Conservation (phyloP, 2,113 vertebrate species). For the Garra rufa region DNA sequence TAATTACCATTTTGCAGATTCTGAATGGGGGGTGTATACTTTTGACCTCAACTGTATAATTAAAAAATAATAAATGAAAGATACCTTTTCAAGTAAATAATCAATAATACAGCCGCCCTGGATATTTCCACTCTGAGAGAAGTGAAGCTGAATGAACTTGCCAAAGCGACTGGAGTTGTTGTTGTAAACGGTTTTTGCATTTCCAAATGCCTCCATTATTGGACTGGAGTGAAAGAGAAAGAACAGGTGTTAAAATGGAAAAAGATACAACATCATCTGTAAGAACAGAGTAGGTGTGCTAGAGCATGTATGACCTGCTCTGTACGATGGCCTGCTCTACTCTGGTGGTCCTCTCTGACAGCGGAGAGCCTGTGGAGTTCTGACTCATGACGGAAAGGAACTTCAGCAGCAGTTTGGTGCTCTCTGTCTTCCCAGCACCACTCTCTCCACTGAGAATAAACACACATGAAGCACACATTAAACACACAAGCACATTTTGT, state of each 20-base stretch:
- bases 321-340: conserved; percentile 91
- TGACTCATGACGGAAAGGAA: conserved; percentile 92
- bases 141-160: conserved; percentile 93
- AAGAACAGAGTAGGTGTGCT: not conserved
- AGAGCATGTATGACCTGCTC: conserved; percentile 83
- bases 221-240: conserved; percentile 73
- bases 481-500: not conserved
- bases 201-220: conserved; percentile 91
- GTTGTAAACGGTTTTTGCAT: conserved; percentile 92
- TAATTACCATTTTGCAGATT: too few relatives aligned
- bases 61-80: not conserved
- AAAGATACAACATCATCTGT: not conserved
- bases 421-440: conserved; percentile 93
- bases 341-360: conserved; percentile 77
- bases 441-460: conserved; percentile 83
- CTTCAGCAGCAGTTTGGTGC: conserved; percentile 89
- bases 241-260: conserved; percentile 41
- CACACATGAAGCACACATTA: not conserved
- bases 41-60: too few relatives aligned
- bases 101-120: conserved; percentile 90
- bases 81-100: conserved; percentile 83
- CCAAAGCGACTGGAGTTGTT: conserved; percentile 94
- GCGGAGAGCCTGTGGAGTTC: conserved; percentile 74
- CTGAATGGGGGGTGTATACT: too few relatives aligned
- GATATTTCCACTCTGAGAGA: conserved; percentile 88